Conservation (phyloP, 2,113 vertebrate genomes). For the Thamnaconus septentrionalis region DNA sequence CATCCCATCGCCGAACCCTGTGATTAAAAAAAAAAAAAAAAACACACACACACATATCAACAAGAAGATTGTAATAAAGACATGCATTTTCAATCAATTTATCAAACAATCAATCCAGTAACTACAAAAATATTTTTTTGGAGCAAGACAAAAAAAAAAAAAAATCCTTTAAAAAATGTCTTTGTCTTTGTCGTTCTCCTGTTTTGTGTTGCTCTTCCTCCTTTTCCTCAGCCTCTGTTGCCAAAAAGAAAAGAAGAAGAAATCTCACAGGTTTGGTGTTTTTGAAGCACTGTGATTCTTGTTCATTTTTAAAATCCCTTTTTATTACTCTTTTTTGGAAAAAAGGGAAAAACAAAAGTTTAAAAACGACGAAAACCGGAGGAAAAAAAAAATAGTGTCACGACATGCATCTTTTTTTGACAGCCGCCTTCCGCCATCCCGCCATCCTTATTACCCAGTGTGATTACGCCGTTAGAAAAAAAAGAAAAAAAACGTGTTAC, state of each 20-base stretch:
- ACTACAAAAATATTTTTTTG: constrained; percentile 64
- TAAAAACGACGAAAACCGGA: constrained; percentile 75
- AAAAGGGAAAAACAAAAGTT: constrained; percentile 53
- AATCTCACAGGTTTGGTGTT: constrained; percentile 80
- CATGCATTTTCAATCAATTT: constrained; percentile 81
- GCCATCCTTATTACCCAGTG: constrained; percentile 93
- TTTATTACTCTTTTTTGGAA: constrained; percentile 44
- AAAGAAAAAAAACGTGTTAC: constrained; percentile 76
- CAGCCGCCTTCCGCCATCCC: constrained; percentile 76
- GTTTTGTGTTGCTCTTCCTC: constrained; percentile 53
- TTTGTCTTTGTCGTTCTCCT: constrained; percentile 38
- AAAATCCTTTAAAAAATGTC: constrained; percentile 64
- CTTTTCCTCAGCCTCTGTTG: constrained; percentile 79
- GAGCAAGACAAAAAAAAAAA: constrained; percentile 70
- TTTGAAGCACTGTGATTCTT: constrained; percentile 87
- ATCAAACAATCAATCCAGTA: constrained; percentile 75
- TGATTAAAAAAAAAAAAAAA: constrained; percentile 57
- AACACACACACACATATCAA: constrained; percentile 86
- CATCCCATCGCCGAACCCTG: constrained; percentile 70
- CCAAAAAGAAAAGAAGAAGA: constrained; percentile 77
- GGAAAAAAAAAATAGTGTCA: constrained; percentile 81
- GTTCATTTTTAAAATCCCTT: constrained; percentile 53
- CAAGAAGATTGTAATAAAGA: constrained; percentile 87
- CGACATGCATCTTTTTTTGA: constrained; percentile 86
- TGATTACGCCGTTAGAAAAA: constrained; percentile 87